phyloP scores from a whole-genome alignment of 2,888 invertebrate species.

The Amiota mariae region DNA sequence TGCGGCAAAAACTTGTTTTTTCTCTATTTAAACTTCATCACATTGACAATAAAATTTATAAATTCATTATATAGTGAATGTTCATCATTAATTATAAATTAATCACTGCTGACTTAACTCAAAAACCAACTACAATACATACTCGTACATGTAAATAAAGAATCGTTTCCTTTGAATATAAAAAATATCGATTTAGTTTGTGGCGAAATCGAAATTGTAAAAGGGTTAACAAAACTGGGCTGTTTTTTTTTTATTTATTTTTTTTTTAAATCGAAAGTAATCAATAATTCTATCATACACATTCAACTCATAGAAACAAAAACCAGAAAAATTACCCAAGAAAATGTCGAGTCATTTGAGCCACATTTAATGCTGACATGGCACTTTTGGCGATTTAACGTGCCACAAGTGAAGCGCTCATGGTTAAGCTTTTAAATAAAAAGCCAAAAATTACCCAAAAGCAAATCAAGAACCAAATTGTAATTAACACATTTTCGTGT shows the following conservation, averaged over 20 bases:
- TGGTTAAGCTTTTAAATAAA: background rate
- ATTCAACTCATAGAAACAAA: too few species aligned
- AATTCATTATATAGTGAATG: conserved; percentile 54
- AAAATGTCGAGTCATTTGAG: conserved; percentile 49
- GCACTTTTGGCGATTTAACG: conserved; percentile 30
- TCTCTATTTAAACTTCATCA: conserved; percentile 15
- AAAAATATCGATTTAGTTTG: too few species aligned
- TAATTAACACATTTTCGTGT: conserved; percentile 62
- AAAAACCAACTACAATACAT: too few species aligned
- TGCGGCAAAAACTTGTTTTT: conserved; percentile 25
- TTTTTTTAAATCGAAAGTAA: background rate
- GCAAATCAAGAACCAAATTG: conserved; percentile 28
- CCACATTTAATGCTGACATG: conserved; percentile 41
- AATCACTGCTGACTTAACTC: conserved; percentile 44
- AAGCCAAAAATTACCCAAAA: conserved; percentile 25
- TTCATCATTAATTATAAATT: conserved; percentile 36
- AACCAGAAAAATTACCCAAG: too few species aligned
- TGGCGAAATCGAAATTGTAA: too few species aligned
- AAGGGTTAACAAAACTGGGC: too few species aligned
- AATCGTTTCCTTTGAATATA: too few species aligned
- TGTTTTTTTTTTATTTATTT: too few species aligned
- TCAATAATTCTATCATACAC: conserved; percentile 12
- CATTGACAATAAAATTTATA: conserved; percentile 62
- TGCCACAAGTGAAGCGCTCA: too few species aligned
- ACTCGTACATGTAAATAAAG: too few species aligned